A percentile compares a stretch with the other conserved stretches of the same genome.
These are phyloP conservation scores for Microtus ochrogaster DNA, from an alignment of 2,113 vertebrate species.

Conservation along the genomic window DNA sequence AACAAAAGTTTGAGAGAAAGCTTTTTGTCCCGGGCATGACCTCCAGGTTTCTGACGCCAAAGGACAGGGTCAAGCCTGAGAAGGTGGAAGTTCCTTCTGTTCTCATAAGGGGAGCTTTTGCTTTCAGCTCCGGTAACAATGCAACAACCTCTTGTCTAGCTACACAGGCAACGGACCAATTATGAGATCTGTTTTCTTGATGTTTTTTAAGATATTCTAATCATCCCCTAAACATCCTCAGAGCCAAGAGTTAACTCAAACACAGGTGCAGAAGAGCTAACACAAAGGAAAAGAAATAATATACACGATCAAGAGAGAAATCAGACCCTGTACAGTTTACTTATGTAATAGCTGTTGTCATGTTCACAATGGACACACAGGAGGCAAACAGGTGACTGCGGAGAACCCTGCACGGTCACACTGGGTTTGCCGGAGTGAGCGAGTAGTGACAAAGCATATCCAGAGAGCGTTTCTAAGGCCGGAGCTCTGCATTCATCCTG, in stretches of 20 bases:
- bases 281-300: constrained; percentile 81
- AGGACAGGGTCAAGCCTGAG: constrained; percentile 70
- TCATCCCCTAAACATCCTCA: constrained; percentile 66
- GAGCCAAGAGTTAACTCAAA: constrained; percentile 82
- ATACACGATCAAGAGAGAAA: constrained; percentile 82
- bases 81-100: constrained; percentile 66
- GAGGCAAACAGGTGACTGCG: constrained; percentile 71
- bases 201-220: constrained; percentile 80
- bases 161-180: constrained; percentile 72
- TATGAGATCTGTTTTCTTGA: constrained; percentile 80
- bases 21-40: constrained; percentile 66
- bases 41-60: constrained; percentile 53
- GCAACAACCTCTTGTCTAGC: constrained; percentile 57
- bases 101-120: constrained; percentile 67
- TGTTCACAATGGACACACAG: constrained; percentile 69
- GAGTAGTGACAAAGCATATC: background rate
- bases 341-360: constrained; percentile 79
- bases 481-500: background rate
- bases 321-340: constrained; percentile 74
- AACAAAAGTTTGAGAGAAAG: constrained; percentile 74
- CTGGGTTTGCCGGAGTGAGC: constrained; percentile 23
- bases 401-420: constrained; percentile 51
- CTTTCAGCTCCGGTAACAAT: constrained; percentile 70
- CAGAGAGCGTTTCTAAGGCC: constrained; percentile 44
- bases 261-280: constrained; percentile 81